Conservation (phyloP, 2,113 vertebrate species). For the Oplegnathus fasciatus region DNA sequence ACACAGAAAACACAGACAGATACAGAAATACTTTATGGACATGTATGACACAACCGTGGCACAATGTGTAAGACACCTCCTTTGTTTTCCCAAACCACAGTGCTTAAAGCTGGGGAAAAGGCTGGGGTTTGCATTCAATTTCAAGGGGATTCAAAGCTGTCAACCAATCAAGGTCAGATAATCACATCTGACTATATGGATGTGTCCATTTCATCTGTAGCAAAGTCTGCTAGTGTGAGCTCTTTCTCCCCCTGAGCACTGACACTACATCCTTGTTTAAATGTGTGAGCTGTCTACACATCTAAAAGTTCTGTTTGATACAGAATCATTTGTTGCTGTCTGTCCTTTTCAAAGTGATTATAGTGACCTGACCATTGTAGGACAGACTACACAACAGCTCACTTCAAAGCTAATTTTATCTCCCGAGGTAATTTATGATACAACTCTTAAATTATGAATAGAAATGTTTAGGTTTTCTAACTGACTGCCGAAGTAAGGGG, state of each 20-base stretch:
- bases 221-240: not conserved
- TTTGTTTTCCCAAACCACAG: too few species aligned
- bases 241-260: not conserved
- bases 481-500: too few species aligned
- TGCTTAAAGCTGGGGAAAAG: too few species aligned
- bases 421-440: not conserved
- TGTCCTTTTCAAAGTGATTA: not conserved
- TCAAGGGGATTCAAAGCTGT: not conserved
- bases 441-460: not conserved
- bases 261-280: not conserved
- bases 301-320: conserved; percentile 2
- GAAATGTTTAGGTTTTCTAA: not conserved
- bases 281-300: conserved; percentile 15
- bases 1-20: too few species aligned
- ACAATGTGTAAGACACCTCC: too few species aligned
- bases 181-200: conserved; percentile 3
- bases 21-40: too few species aligned
- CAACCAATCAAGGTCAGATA: conserved; percentile 2
- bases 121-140: not conserved
- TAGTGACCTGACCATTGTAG: not conserved
- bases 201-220: conserved; percentile 9
- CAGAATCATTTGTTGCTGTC: too few species aligned
- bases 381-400: not conserved
- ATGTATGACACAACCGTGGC: too few species aligned
- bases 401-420: not conserved